These are phyloP conservation scores for Tokudaia tokunoshimensis DNA, from an alignment of 2,797 vertebrate species.

Conservation along the genomic window DNA sequence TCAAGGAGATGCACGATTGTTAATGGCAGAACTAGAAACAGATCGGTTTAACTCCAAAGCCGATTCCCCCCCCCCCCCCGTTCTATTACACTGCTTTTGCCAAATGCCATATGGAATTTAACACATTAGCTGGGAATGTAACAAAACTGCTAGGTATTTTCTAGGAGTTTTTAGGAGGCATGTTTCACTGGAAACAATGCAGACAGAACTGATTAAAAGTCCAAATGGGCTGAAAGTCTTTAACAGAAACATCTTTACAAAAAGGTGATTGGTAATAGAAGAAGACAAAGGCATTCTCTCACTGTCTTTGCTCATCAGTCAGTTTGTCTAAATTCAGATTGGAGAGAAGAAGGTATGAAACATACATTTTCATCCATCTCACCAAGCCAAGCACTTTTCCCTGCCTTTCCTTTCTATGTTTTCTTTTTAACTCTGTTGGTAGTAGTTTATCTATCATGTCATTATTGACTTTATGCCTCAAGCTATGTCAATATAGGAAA, in stretches of 20 bases:
- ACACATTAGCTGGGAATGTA: background rate
- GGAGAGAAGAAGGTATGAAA: background rate
- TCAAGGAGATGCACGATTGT: background rate
- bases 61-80: background rate
- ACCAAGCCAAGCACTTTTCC: background rate
- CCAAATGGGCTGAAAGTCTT: background rate
- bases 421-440: background rate
- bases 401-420: background rate
- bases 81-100: background rate
- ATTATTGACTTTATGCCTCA: background rate
- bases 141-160: background rate
- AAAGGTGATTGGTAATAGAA: background rate
- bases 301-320: background rate
- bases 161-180: background rate
- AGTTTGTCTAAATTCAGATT: background rate
- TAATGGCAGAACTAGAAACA: background rate
- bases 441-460: background rate
- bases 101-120: background rate
- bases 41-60: background rate
- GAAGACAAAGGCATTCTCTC: background rate
- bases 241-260: conserved; percentile 23
- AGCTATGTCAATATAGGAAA: conserved; percentile 23
- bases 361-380: background rate
- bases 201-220: background rate
- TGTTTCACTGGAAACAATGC: background rate